phyloP scores from a whole-genome alignment of 2,888 invertebrate genomes.

The Lycophotia porphyrea region DNA sequence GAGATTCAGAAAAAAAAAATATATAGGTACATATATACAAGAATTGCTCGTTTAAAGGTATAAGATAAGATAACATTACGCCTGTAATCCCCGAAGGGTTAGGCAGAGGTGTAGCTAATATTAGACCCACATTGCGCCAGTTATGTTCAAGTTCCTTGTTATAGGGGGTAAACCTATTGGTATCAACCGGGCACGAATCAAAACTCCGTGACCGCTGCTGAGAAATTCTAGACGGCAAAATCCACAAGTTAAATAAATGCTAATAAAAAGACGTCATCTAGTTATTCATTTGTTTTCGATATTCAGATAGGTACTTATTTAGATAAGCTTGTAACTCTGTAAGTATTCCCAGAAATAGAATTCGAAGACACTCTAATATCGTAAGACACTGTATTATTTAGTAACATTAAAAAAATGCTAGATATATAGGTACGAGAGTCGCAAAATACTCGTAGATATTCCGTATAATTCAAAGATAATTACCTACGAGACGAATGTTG shows the following conservation, averaged over 20 bases:
- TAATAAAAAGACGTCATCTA: neutral
- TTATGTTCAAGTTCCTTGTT: neutral
- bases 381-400: neutral
- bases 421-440: neutral
- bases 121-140: neutral
- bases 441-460: neutral
- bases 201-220: neutral
- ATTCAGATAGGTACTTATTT: neutral
- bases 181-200: neutral
- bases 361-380: neutral
- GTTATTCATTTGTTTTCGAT: neutral
- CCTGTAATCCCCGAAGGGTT: neutral
- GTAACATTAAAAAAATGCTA: too few species aligned
- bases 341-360: neutral
- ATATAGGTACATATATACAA: too few species aligned
- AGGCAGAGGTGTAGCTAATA: neutral
- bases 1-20: too few species aligned
- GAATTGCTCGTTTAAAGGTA: too few species aligned
- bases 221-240: neutral
- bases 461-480: slow-evolving; percentile 64
- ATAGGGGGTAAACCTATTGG: neutral
- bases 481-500: slow-evolving; percentile 63
- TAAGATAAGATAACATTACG: neutral
- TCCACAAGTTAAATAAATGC: neutral
- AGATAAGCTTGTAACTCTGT: neutral